A percentile compares a stretch with the other conserved stretches of the same genome.
Conservation (phyloP, 2,888 invertebrate species). For the Salpingus planirostris region DNA sequence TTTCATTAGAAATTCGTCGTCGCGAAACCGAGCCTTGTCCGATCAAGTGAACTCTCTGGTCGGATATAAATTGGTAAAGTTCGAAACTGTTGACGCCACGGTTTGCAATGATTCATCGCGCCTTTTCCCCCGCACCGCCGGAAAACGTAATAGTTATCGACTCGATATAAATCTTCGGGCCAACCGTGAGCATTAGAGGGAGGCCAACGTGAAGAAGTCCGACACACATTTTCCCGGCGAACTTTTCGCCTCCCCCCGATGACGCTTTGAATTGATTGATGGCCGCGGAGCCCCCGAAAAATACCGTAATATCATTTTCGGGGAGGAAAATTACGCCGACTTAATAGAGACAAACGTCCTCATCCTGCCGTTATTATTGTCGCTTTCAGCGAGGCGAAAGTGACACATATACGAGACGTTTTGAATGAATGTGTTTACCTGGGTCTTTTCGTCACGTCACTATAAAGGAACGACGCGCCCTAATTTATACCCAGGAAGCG, state of each 20-base stretch:
- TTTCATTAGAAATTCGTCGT: no score
- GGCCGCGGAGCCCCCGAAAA: no score
- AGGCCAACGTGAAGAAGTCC: slow-evolving; percentile 13
- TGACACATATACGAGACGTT: no score
- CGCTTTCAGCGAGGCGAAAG: no score
- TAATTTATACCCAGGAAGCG: neutral
- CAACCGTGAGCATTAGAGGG: slow-evolving; percentile 7
- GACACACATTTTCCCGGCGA: slow-evolving; percentile 15
- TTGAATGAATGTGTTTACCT: slow-evolving; percentile 1
- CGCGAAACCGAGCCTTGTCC: slow-evolving; percentile 8
- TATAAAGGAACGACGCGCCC: neutral
- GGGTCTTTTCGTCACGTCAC: neutral
- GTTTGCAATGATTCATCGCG: slow-evolving; percentile 15
- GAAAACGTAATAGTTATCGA: slow-evolving; percentile 15
- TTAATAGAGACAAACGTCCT: no score
- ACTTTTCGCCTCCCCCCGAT: no score
- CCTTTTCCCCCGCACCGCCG: no score
- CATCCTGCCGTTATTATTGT: no score
- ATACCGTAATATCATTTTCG: no score
- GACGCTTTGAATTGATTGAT: no score
- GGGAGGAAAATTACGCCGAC: no score
- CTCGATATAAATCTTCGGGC: slow-evolving; percentile 12
- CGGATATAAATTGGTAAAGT: slow-evolving; percentile 16
- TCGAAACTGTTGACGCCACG: slow-evolving; percentile 15
- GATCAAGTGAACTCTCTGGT: slow-evolving; percentile 9